Conservation (phyloP, 2,113 vertebrate genomes). For the Dasyornis broadbenti region DNA sequence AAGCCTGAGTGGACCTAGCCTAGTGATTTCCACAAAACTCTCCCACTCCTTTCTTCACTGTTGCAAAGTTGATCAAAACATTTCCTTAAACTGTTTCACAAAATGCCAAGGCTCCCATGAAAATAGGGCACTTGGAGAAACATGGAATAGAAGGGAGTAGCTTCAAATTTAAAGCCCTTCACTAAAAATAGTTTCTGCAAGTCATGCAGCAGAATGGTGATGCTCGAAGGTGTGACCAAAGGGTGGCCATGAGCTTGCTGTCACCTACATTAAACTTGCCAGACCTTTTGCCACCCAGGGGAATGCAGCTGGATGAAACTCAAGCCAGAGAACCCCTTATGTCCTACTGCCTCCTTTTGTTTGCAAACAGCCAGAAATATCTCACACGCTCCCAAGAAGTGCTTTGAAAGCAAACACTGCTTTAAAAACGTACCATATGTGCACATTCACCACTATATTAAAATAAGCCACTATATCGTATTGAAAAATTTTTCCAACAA, state of each 20-base stretch:
- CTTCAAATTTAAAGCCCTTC: background rate
- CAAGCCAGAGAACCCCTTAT: background rate
- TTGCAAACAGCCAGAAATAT: background rate
- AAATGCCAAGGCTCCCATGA: background rate
- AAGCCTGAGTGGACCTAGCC: background rate
- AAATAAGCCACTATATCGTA: slow-evolving; percentile 20
- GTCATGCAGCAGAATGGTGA: background rate
- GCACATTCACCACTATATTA: background rate
- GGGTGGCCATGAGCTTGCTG: background rate
- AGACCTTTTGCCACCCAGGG: background rate
- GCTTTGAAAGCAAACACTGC: background rate
- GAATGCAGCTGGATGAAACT: background rate
- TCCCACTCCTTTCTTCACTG: background rate
- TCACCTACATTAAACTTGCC: background rate
- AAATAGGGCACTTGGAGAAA: background rate
- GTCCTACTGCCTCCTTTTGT: background rate
- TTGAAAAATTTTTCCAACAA: slow-evolving; percentile 35
- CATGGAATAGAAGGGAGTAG: accelerated
- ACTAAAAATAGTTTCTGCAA: background rate
- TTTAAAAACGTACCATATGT: background rate
- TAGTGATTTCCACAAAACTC: background rate
- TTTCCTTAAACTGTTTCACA: background rate
- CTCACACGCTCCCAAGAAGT: background rate
- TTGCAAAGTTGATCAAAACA: background rate
- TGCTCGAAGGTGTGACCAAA: background rate